Evolutionary conservation across 1,140 invertebrate species (phyloP), one percentile per base, ranked within the genome.

Genomic region (Ephestia elutella): DNA sequence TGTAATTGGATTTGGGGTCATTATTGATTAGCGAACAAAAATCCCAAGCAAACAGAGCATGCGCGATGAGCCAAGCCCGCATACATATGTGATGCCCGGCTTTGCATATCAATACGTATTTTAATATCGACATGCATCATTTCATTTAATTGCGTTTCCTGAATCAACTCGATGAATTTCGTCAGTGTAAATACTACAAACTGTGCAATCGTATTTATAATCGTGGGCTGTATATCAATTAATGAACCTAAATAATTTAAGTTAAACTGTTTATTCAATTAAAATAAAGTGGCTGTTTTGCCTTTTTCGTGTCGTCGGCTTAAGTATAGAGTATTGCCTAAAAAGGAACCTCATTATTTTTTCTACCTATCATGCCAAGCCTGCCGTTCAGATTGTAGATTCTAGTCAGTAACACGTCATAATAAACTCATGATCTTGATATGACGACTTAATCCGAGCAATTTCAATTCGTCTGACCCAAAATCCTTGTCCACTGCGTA

Each of bases 31-130:
- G 68, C 68, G 73, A 75, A 82, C 68, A 82, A 86, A 82, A 82
- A 80, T 82, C 72, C 70, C 81, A 69, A 78, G 78, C 73, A 78
- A 73, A 67, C 63, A 62, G 63, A 63, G 65, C 69, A 71, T 78
- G 79, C 74, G 75, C 65, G 70, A 56, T 65, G 71, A 65, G 50
- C 50, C 50, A 25, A 44, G 70, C 62, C 66, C 68, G 74, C 73
- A 73, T 63, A 73, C 73, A 73, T 78, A 63, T 65, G 67, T 73
- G 77, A 77, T 75, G 78, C 61, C 63, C 71, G 59, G 73, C 73
- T 86, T 88, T 86, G 73, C 86, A 88, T 88, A 86, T 86, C 83
- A 86, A 86, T 88, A 76, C 73, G 60, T 77, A 73, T 78, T 86
- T 81, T 84, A 82, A 79, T 78, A 80, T 78, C 74, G 81, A 82